These are phyloP conservation scores for Aporrectodea caliginosa DNA, from an alignment of 1,140 invertebrate genomes.

Conservation along the genomic window DNA sequence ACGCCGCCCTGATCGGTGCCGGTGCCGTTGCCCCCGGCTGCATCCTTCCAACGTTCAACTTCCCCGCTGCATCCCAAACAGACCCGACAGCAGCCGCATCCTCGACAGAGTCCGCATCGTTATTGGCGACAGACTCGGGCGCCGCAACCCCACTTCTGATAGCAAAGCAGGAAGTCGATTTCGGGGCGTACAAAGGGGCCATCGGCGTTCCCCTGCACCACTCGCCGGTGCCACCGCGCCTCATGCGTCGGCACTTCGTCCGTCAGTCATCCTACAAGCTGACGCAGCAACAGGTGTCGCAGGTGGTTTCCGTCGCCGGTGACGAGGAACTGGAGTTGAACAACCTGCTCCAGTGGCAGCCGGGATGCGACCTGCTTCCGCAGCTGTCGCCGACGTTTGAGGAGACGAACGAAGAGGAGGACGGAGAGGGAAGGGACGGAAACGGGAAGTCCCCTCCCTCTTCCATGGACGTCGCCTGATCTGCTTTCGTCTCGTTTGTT, in stretches of 20 bases:
- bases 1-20: background rate
- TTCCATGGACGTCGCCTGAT: background rate
- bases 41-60: background rate
- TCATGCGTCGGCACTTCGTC: conserved; percentile 67
- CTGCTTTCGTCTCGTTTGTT: no score
- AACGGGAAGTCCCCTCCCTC: background rate
- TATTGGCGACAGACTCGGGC: background rate
- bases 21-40: background rate
- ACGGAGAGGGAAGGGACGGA: background rate
- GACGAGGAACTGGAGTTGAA: conserved; percentile 52
- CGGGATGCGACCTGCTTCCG: conserved; percentile 4
- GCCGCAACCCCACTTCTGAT: background rate
- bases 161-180: background rate
- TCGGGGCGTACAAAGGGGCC: conserved; percentile 12
- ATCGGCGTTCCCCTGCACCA: background rate
- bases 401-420: conserved; percentile 20
- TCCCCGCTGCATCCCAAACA: background rate
- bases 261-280: conserved; percentile 74
- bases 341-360: conserved; percentile 29
- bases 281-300: conserved; percentile 65
- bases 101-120: background rate
- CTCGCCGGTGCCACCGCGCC: conserved; percentile 36
- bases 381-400: conserved; percentile 30
- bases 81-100: conserved; percentile 9
- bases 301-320: conserved; percentile 55